phyloP scores from a whole-genome alignment of 2,113 vertebrate genomes.

The Tragelaphus scriptus region DNA sequence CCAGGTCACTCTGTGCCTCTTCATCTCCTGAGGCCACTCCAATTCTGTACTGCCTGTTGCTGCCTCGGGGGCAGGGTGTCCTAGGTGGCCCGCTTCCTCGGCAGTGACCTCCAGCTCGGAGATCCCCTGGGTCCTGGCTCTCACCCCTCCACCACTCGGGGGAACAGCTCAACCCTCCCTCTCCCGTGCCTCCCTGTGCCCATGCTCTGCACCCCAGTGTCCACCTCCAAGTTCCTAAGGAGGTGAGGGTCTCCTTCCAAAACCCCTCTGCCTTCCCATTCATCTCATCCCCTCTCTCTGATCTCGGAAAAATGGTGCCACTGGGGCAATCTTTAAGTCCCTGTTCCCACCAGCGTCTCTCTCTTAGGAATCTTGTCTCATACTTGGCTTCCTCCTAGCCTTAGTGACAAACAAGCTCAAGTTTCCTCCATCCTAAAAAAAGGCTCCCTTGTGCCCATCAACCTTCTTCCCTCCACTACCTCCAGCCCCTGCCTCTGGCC shows the following conservation, averaged over 20 bases:
- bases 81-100: neutral
- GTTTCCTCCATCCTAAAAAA: neutral
- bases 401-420: neutral
- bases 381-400: neutral
- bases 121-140: neutral
- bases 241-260: neutral
- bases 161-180: neutral
- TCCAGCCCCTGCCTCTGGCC: rapidly evolving
- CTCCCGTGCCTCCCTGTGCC: rapidly evolving
- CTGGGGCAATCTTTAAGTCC: neutral
- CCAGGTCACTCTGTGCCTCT: neutral
- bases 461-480: neutral
- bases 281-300: neutral
- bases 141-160: rapidly evolving
- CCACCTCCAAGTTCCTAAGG: neutral
- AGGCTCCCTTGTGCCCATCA: neutral
- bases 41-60: neutral
- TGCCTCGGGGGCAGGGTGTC: neutral
- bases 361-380: neutral
- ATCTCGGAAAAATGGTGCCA: neutral
- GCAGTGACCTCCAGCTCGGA: neutral
- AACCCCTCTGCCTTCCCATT: neutral
- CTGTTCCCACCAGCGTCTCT: rapidly evolving
- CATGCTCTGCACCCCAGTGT: neutral
- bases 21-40: neutral